Evolutionary conservation across 2,888 invertebrate species (phyloP).

Genomic region (Hydrotaea diabolus): DNA sequence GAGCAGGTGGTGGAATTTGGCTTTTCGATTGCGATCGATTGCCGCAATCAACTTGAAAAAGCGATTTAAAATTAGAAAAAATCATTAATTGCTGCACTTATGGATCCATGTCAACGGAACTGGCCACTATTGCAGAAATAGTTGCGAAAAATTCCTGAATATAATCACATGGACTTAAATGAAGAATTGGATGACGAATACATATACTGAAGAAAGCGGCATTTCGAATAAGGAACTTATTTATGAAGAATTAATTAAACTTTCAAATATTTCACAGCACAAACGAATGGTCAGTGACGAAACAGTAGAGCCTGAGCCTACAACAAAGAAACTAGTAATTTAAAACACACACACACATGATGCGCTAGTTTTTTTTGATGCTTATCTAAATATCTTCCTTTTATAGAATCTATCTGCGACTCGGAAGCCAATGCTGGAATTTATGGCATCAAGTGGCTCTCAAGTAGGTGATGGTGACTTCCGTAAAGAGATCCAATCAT

Average conservation of each 20-base stretch:
- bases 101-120: constrained; percentile 35
- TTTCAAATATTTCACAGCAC: neutral
- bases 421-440: constrained; percentile 21
- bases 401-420: constrained; percentile 36
- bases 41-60: neutral
- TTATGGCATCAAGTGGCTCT: constrained; percentile 21
- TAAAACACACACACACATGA: neutral
- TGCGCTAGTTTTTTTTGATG: neutral
- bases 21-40: too few relatives aligned
- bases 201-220: neutral
- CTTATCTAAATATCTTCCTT: constrained; percentile 1
- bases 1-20: too few relatives aligned
- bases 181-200: neutral
- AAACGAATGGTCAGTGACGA: neutral
- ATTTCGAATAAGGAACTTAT: constrained; percentile 22
- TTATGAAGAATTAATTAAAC: neutral
- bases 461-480: neutral
- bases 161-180: neutral
- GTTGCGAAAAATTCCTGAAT: constrained; percentile 5
- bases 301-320: neutral
- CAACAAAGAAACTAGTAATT: constrained; percentile 33
- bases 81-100: neutral
- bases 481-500: neutral
- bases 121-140: constrained; percentile 26
- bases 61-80: neutral